Conservation (phyloP, 2,797 vertebrate genomes). For the Staurois parvus region DNA sequence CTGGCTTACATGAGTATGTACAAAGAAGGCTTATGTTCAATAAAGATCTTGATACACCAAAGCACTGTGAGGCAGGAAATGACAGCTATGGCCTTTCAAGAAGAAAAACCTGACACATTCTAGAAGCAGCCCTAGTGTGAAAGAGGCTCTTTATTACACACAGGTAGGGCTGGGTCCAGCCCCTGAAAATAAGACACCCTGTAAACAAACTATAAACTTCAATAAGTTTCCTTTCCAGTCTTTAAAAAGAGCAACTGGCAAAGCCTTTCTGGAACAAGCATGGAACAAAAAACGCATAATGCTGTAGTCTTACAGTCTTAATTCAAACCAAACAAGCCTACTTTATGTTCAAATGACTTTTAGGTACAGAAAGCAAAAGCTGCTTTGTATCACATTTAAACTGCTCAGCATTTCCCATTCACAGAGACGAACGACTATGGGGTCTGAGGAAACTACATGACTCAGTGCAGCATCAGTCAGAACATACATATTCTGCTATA, state of each 20-base stretch:
- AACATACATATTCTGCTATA: slow-evolving; percentile 28
- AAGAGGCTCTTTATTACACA: slow-evolving; percentile 50
- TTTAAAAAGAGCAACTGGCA: slow-evolving; percentile 52
- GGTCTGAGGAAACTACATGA: not conserved
- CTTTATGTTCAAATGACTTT: slow-evolving; percentile 42
- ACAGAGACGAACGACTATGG: not conserved
- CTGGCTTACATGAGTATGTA: not conserved
- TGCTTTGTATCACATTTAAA: slow-evolving; percentile 30
- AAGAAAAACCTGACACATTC: not conserved
- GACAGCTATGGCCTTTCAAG: not conserved
- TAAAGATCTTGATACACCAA: not conserved
- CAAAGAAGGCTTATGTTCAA: slow-evolving; percentile 30
- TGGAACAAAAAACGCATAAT: slow-evolving; percentile 37
- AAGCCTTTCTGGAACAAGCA: slow-evolving; percentile 38
- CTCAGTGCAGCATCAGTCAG: not conserved
- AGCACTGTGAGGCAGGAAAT: slow-evolving; percentile 41
- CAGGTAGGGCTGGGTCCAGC: slow-evolving; percentile 40
- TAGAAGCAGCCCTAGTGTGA: slow-evolving; percentile 17
- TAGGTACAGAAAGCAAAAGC: slow-evolving; percentile 40
- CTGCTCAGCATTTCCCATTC: slow-evolving; percentile 24
- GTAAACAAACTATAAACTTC: slow-evolving; percentile 45
- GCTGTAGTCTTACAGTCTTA: not conserved
- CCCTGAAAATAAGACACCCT: slow-evolving; percentile 17
- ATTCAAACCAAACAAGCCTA: slow-evolving; percentile 43
- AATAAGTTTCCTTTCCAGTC: slow-evolving; percentile 39